A percentile compares a stretch with the other conserved stretches of the same genome.
Conservation (phyloP, 2,113 vertebrate species). For the Toxostoma redivivum region DNA sequence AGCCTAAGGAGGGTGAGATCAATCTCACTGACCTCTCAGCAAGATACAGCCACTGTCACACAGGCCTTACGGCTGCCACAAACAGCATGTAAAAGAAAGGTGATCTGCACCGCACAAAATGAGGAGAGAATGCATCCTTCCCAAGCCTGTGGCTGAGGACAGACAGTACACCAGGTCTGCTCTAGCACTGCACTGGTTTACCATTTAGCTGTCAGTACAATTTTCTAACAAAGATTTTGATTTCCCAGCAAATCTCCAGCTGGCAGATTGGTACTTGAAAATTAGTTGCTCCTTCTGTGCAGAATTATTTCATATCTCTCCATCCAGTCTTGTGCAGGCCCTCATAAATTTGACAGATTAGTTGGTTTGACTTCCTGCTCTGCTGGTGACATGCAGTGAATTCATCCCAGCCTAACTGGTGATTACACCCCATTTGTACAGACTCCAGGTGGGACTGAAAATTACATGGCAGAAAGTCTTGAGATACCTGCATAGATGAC, state of each 20-base stretch:
- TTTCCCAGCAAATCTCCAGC: background rate
- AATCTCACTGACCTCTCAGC: background rate
- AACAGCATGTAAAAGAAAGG: background rate
- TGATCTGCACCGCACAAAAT: background rate
- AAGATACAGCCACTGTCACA: background rate
- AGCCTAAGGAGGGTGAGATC: background rate
- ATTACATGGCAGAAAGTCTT: background rate
- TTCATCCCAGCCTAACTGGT: background rate
- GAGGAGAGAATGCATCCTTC: background rate
- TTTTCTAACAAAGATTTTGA: background rate
- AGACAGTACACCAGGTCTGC: background rate
- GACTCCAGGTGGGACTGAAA: background rate
- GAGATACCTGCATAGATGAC: background rate
- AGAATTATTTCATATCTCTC: background rate
- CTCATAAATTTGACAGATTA: background rate
- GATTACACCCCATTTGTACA: background rate
- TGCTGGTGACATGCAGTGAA: accelerated
- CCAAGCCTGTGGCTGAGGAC: background rate
- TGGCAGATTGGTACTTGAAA: background rate
- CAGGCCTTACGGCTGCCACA: background rate
- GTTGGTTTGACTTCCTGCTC: background rate
- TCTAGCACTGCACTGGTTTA: background rate
- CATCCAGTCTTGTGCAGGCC: background rate
- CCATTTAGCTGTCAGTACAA: background rate
- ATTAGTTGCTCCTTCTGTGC: background rate